Base-by-base conservation (phyloP, 2,888 invertebrate species). In the Hipparchia semele region DNA sequence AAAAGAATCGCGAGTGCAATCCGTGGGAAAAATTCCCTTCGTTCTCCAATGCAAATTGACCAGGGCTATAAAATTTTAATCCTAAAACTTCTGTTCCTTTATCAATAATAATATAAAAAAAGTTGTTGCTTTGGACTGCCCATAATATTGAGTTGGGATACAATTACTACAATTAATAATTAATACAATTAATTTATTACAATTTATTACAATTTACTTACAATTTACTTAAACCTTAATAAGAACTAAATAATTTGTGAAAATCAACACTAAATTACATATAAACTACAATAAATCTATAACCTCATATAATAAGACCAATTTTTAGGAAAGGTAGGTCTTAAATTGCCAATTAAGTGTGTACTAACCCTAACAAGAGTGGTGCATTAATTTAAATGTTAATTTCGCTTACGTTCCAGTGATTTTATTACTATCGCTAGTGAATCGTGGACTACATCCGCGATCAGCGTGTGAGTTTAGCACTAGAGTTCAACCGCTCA, bases 361-460 rank as follows among this genome's bases (percentile, higher is more conserved):
- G 39, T 5, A 39, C 39, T 39, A 23, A 23, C 23, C 68, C 53
- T 60, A 69, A 53, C 61, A 53, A 69, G 60, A 60, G 53, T 60
- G 39, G 69, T 61, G 69, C 69, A 53, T 69, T 59, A 23, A 7
- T 51, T 61, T 69, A 23, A 23, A 69, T 61, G 69, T 61, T 60
- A 69, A 69, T 60, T 61, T 53, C 39, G n/a, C 8, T 69, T 13
- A 61, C 53, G 69, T 61, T 68, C 68, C 58, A 59, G 46, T 49
- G 9, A 59, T 6, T 68, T 59, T 49, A 68, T 53, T 7, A 6
- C 49, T 49, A 45, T 49, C 46, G 33, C n/a, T 39, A 7, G 61
- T 69, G 69, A 61, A 61, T 45, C n/a, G n/a, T n/a, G 46, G 7
- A 4, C 39, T 5, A 39, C 39, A 39, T 39, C 39, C 39, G 39